Conservation (phyloP, 2,888 invertebrate species). For the Dasysyrphus tricinctus region DNA sequence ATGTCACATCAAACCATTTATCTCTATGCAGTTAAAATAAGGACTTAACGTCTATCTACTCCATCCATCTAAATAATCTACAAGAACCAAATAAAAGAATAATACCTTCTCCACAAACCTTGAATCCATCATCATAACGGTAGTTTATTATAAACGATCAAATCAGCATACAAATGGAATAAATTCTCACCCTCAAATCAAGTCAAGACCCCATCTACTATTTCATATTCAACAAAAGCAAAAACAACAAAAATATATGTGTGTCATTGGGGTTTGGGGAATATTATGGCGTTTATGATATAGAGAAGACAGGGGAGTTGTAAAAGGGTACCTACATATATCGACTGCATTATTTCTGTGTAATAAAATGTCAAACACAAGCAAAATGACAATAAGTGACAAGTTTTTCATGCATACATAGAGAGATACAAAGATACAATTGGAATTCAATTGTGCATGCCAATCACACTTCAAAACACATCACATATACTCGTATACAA, state of each 20-base stretch:
- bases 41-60: not conserved
- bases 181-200: slow-evolving; percentile 21
- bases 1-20: not conserved
- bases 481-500: not conserved
- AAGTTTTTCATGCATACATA: slow-evolving; percentile 15
- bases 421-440: slow-evolving; percentile 45
- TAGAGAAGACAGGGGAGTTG: not conserved
- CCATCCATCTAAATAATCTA: not conserved
- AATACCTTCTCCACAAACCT: slow-evolving; percentile 2
- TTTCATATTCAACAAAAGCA: slow-evolving; percentile 16
- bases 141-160: slow-evolving; percentile 36
- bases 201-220: slow-evolving; percentile 17
- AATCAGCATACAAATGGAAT: slow-evolving; percentile 43
- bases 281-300: not conserved
- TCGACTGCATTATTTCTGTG: slow-evolving; percentile 36
- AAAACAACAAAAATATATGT: not conserved
- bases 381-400: slow-evolving; percentile 59
- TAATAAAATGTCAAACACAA: slow-evolving; percentile 48
- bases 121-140: slow-evolving; percentile 38
- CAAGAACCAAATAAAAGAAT: slow-evolving; percentile 12
- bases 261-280: not conserved
- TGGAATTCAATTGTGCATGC: slow-evolving; percentile 66
- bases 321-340: not conserved
- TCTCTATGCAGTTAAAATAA: slow-evolving; percentile 6
- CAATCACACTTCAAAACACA: slow-evolving; percentile 54